Evolutionary conservation across 2,113 vertebrate genomes (phyloP).

Genomic region (Elaphurus davidianus): DNA sequence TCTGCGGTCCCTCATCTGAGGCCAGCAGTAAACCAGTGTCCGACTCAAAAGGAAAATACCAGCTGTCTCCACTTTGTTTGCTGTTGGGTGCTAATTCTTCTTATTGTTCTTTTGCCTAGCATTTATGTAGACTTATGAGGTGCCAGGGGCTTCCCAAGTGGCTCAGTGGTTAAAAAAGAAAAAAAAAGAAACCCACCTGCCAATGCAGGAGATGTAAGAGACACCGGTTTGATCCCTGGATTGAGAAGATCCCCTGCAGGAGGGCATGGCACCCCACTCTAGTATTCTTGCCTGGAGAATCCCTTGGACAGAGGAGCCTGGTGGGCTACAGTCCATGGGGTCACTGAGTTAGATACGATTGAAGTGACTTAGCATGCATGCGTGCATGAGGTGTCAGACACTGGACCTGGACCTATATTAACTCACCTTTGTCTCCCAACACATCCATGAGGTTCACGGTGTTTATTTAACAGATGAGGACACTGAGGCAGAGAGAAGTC

Average conservation of each 20-base stretch:
- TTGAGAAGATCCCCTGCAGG: not conserved
- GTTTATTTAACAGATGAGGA: not conserved
- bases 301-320: not conserved
- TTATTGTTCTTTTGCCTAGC: not conserved
- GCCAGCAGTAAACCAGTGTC: not conserved
- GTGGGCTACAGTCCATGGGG: not conserved
- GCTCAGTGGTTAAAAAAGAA: not conserved
- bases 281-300: not conserved
- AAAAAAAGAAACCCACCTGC: not conserved
- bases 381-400: not conserved
- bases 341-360: not conserved
- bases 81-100: not conserved
- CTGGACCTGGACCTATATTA: not conserved
- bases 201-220: not conserved
- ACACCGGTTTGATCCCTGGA: rapidly evolving
- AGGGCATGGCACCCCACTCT: not conserved
- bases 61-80: not conserved
- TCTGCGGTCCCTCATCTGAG: not conserved
- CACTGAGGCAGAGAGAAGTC: not conserved
- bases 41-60: not conserved
- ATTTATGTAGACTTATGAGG: not conserved
- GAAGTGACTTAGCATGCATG: not conserved
- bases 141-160: not conserved
- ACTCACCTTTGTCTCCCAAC: not conserved
- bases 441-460: rapidly evolving